Conservation (phyloP, 2,888 invertebrate genomes). For the Epicampocera succincta region DNA sequence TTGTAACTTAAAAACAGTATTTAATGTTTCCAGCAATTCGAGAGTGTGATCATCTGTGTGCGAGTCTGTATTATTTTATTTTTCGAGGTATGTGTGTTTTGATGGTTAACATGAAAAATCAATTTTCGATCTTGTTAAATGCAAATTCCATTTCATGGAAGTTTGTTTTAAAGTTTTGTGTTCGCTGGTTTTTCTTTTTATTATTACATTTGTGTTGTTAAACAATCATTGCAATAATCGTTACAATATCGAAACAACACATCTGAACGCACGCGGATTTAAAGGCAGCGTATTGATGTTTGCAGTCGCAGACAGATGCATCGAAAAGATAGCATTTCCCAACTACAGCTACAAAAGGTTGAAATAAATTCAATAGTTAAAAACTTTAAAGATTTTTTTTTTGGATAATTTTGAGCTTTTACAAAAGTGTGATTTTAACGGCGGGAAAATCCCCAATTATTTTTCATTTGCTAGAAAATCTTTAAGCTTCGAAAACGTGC, state of each 20-base stretch:
- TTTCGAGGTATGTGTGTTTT: slow-evolving; percentile 61
- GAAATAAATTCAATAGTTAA: not conserved
- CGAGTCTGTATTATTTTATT: slow-evolving; percentile 33
- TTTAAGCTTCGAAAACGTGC: no score
- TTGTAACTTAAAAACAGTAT: slow-evolving; percentile 25
- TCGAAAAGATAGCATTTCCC: not conserved
- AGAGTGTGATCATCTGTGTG: slow-evolving; percentile 13
- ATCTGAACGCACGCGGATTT: slow-evolving; percentile 60
- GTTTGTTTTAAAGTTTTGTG: slow-evolving; percentile 55
- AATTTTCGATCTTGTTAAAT: slow-evolving; percentile 75
- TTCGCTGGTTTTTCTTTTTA: slow-evolving; percentile 40
- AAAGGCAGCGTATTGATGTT: slow-evolving; percentile 44
- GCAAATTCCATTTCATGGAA: slow-evolving; percentile 72
- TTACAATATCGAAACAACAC: slow-evolving; percentile 67
- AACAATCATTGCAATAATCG: slow-evolving; percentile 70
- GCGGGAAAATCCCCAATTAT: no score
- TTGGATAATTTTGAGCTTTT: not conserved
- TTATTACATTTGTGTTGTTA: slow-evolving; percentile 61
- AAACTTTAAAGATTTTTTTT: no score
- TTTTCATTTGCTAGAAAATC: no score
- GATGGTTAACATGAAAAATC: slow-evolving; percentile 74
- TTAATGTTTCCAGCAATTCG: slow-evolving; percentile 18
- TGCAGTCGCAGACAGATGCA: slow-evolving; percentile 25
- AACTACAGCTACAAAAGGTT: not conserved
- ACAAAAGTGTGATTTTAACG: no score